Conservation (phyloP, 35 echinoderm and acorn worm species). For the Holothuria glaberrima region DNA sequence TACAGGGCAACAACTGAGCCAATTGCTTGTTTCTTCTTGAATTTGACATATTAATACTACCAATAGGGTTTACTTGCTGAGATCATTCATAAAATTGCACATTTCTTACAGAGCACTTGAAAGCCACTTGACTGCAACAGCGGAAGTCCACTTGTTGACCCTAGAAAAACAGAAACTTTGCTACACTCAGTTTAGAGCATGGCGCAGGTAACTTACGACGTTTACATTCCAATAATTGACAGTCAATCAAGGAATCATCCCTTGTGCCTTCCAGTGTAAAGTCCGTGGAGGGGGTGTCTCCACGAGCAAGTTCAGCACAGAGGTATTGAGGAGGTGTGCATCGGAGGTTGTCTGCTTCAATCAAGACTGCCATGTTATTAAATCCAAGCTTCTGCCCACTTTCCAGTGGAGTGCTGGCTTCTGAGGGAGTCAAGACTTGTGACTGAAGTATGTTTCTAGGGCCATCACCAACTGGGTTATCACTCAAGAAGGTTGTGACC, state of each 20-base stretch:
- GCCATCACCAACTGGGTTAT: slow-evolving; percentile 47
- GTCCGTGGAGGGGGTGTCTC: slow-evolving; percentile 22
- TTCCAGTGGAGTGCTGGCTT: slow-evolving; percentile 43
- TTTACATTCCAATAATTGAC: slow-evolving; percentile 80
- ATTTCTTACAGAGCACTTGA: neutral
- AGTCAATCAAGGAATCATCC: slow-evolving; percentile 52
- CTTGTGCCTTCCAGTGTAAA: slow-evolving; percentile 71
- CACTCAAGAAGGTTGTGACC: slow-evolving; percentile 66
- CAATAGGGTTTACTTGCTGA: neutral
- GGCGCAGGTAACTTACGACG: slow-evolving; percentile 53
- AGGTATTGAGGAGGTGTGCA: slow-evolving; percentile 71
- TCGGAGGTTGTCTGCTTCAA: slow-evolving; percentile 55
- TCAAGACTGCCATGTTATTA: slow-evolving; percentile 63
- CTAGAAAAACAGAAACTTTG: slow-evolving; percentile 29
- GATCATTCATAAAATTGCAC: no score
- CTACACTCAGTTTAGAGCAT: slow-evolving; percentile 30
- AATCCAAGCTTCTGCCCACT: slow-evolving; percentile 65
- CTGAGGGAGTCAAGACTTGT: slow-evolving; percentile 66
- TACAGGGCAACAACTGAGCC: neutral
- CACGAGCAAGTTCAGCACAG: slow-evolving; percentile 69
- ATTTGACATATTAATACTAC: neutral
- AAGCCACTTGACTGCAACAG: no score
- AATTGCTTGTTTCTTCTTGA: neutral
- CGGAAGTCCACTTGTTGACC: slow-evolving; percentile 9
- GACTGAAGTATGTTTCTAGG: slow-evolving; percentile 36